phyloP scores from a whole-genome alignment of 2,888 invertebrate species.

The Nematopogon swammerdamellus region DNA sequence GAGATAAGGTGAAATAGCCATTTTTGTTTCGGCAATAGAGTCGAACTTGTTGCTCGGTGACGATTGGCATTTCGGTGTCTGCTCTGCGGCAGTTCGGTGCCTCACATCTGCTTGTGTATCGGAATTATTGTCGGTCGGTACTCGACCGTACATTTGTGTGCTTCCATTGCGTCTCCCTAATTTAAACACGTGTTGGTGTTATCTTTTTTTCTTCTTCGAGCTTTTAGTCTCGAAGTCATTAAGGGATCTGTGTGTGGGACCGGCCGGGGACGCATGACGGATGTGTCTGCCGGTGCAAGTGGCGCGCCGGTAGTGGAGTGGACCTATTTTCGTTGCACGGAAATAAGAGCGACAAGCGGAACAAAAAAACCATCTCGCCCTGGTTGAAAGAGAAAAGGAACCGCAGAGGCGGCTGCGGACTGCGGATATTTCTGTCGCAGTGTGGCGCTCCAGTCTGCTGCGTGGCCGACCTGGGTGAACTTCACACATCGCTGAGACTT shows the following conservation, averaged over 20 bases:
- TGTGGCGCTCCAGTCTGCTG: slow-evolving; percentile 28
- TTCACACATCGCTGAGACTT: neutral
- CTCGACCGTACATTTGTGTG: neutral
- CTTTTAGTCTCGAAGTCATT: neutral
- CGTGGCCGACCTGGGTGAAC: slow-evolving; percentile 25
- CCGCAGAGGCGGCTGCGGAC: slow-evolving; percentile 38
- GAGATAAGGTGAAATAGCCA: neutral
- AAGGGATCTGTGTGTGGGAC: neutral
- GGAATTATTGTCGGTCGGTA: neutral
- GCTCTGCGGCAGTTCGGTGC: neutral
- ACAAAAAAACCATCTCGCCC: slow-evolving; percentile 40
- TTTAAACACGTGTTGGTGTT: neutral
- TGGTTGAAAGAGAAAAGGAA: slow-evolving; percentile 26
- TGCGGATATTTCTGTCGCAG: slow-evolving; percentile 41
- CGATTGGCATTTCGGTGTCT: neutral
- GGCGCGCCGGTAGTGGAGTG: slow-evolving; percentile 25
- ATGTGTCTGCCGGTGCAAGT: slow-evolving; percentile 43
- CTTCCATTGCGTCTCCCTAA: neutral
- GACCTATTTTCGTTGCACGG: slow-evolving; percentile 55
- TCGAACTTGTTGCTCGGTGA: neutral
- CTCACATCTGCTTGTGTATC: no score
- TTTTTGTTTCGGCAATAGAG: neutral
- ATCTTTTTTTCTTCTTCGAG: neutral
- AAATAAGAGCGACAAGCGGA: slow-evolving; percentile 56
- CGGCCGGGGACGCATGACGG: slow-evolving; percentile 23